Percentiles rank a stretch among this genome's conserved stretches.
These are phyloP conservation scores for Drosophila grimshawi DNA, from an alignment of 1,140 invertebrate genomes.

Conservation along the genomic window DNA sequence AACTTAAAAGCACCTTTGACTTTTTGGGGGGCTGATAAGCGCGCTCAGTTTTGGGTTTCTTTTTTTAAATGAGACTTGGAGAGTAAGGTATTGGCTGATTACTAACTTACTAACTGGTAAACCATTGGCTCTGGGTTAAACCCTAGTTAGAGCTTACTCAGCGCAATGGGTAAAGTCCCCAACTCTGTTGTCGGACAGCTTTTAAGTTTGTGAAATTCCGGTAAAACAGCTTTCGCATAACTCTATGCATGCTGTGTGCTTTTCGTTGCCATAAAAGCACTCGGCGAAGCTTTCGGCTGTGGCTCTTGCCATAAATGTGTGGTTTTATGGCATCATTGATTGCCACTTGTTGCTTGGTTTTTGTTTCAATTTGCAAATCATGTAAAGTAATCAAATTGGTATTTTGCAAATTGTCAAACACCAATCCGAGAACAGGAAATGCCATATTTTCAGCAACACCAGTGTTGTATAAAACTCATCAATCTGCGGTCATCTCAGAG, in stretches of 20 bases:
- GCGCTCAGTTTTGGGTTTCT: conserved; percentile 27
- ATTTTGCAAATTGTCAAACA: conserved; percentile 8
- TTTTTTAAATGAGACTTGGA: conserved; percentile 1
- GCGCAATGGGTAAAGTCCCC: neutral
- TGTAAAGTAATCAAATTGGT: conserved; percentile 5
- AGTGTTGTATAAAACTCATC: conserved; percentile 43
- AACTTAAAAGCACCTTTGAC: conserved; percentile 48
- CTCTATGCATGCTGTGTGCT: conserved; percentile 29
- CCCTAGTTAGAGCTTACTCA: conserved; percentile 27
- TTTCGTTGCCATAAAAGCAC: conserved; percentile 30
- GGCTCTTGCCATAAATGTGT: conserved; percentile 20
- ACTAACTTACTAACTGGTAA: conserved; percentile 2
- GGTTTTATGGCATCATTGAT: conserved; percentile 8
- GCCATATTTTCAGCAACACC: conserved; percentile 32
- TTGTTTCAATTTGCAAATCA: neutral
- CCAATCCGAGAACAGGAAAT: conserved; percentile 32
- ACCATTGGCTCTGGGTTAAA: conserved; percentile 10
- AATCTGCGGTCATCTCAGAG: conserved; percentile 42
- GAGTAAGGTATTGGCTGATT: neutral
- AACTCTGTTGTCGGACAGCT: conserved; percentile 22
- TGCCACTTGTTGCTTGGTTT: conserved; percentile 37
- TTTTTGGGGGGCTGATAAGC: conserved; percentile 35
- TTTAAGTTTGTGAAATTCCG: conserved; percentile 26
- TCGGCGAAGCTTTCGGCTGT: conserved; percentile 8
- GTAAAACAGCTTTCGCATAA: conserved; percentile 22